Evolutionary conservation across 2,888 invertebrate genomes (phyloP).

Genomic region (Platerodrilus igneus): DNA sequence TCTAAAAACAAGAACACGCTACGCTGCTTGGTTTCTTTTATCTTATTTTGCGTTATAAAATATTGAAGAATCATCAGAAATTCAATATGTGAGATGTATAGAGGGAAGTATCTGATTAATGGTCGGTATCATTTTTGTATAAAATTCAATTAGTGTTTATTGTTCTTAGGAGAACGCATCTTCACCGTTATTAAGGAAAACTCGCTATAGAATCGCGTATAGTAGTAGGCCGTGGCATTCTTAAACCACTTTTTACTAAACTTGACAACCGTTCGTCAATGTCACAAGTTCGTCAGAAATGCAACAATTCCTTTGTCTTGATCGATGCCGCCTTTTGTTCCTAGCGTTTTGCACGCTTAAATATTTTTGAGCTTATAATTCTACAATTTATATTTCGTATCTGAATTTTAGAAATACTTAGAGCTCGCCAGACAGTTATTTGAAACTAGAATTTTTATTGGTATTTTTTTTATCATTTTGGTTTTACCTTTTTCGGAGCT

Average conservation of each 20-base stretch:
- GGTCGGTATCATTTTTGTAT: too few relatives aligned
- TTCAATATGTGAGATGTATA: too few relatives aligned
- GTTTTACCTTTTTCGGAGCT: conserved; percentile 2
- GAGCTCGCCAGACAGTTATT: conserved; percentile 22
- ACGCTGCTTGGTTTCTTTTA: too few relatives aligned
- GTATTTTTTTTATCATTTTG: conserved; percentile 5
- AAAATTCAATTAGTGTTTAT: too few relatives aligned
- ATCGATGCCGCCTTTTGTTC: conserved; percentile 20
- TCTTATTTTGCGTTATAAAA: too few relatives aligned
- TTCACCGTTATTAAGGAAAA: conserved; percentile 19
- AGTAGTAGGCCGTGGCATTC: conserved; percentile 21
- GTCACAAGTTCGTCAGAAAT: conserved; percentile 28
- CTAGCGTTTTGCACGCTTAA: conserved; percentile 22
- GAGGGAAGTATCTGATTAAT: too few relatives aligned
- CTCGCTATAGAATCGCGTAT: conserved; percentile 18
- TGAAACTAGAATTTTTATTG: conserved; percentile 11
- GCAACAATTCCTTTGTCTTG: conserved; percentile 26
- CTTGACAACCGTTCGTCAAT: conserved; percentile 29
- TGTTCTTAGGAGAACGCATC: conserved; percentile 2
- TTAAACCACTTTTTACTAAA: conserved; percentile 25
- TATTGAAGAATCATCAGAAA: too few relatives aligned
- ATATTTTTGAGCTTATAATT: conserved; percentile 31
- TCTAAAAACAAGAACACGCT: too few relatives aligned
- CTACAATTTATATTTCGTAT: conserved; percentile 32
- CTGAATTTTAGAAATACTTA: conserved; percentile 32